Base-by-base conservation (phyloP, 1,140 invertebrate species). In the Caenorhabditis brenneri region DNA sequence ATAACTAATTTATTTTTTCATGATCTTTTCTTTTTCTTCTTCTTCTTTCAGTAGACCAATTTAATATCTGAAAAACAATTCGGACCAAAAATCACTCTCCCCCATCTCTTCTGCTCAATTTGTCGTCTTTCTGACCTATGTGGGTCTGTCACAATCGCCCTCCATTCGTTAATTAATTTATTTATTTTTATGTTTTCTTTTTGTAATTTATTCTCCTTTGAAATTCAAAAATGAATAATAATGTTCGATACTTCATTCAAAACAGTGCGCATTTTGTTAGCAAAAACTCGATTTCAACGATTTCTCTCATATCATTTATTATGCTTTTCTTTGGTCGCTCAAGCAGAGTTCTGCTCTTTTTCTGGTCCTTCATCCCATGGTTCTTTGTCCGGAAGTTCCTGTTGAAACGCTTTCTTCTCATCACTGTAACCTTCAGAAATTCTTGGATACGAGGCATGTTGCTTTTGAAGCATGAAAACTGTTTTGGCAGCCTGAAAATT, bases 141-240 rank as follows among this genome's bases (percentile, higher is more conserved):
- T 74, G 65, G 65, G 65, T 74, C 65, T 74, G 65, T 39, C 65
- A 74, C 65, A 65, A 65, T 65, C 58, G 58, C 58, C 58, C 29
- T 16, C 12, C 24, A 27, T 29, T 29, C 10, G 22, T n/a, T 55
- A 27, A 55, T 27, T 55, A 27, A 55, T 55, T 55, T 27, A 1
- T 42, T 42, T 42, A 6, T 5, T 42, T 42, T 42, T 12, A 12
- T 55, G 3, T 15, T 55, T 27, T 27, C 9, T 55, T 55, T 1
- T 27, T 55, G 53, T 55, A 55, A 55, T 55, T 55, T 55, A 55
- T 55, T 51, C 22, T n/a, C 22, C 42, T 46, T 51, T 51, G 48
- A 51, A 16, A 16, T 51, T 51, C 15, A 51, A 51, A 51, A 5
- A n/a, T 15, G n/a, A 51, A 5, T 5, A n/a, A 19, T 51, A 15